phyloP scores from a whole-genome alignment of 2,797 vertebrate genomes.

The Scleropages formosus region DNA sequence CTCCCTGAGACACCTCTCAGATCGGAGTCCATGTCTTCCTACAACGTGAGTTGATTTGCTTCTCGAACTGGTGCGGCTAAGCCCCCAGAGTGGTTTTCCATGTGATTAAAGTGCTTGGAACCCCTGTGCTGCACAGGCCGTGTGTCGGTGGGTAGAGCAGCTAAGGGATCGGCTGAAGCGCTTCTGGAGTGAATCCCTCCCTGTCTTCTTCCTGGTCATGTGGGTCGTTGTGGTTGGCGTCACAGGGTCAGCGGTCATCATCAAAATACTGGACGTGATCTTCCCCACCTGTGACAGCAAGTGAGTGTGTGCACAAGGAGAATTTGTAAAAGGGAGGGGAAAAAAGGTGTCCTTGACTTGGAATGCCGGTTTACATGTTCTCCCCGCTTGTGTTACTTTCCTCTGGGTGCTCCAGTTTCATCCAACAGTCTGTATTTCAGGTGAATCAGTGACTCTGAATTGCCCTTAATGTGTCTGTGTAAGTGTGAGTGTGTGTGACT shows the following conservation, averaged over 20 bases:
- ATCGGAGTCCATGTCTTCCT: conserved; percentile 77
- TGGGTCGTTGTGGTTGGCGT: conserved; percentile 84
- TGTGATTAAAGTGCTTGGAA: not conserved
- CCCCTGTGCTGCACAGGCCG: conserved; percentile 63
- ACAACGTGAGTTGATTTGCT: conserved; percentile 72
- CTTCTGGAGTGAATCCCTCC: conserved; percentile 80
- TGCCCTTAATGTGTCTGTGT: no score
- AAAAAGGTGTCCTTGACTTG: no score
- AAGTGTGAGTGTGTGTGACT: no score
- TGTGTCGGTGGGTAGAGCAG: conserved; percentile 87
- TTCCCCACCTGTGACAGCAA: conserved; percentile 82
- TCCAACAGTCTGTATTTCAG: no score
- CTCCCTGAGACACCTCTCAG: conserved; percentile 76
- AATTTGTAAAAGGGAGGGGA: no score
- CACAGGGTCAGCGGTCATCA: conserved; percentile 79
- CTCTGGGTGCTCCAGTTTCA: no score
- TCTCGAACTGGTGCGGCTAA: not conserved
- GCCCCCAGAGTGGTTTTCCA: not conserved
- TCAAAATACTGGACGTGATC: conserved; percentile 80
- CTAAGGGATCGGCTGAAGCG: conserved; percentile 74
- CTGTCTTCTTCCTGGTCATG: conserved; percentile 83
- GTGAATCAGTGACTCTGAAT: no score
- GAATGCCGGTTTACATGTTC: no score
- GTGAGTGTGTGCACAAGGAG: conserved; percentile 62
- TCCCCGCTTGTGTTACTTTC: no score